These are phyloP conservation scores for Frankliniella fusca DNA, from an alignment of 2,888 invertebrate species.

Conservation along the genomic window DNA sequence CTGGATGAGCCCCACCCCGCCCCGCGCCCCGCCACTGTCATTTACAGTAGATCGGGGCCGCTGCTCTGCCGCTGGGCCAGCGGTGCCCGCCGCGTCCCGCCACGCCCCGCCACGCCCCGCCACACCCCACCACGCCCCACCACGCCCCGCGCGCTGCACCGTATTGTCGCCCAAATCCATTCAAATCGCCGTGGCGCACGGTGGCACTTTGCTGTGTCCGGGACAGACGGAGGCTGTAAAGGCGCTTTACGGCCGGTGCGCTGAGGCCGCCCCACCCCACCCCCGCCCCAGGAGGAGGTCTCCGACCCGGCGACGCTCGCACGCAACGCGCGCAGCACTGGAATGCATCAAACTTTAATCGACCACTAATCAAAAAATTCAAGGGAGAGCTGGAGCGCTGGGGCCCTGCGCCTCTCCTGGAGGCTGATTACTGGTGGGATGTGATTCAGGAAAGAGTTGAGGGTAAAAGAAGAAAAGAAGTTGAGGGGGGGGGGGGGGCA, in stretches of 20 bases:
- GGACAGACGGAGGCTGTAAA: background rate
- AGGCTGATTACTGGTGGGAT: background rate
- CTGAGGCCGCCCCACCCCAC: background rate
- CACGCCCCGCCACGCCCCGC: background rate
- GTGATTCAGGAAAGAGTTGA: too few species aligned
- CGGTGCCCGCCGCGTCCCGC: background rate
- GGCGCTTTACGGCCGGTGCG: slow-evolving; percentile 1
- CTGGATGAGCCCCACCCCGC: too few species aligned
- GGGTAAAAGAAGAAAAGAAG: background rate
- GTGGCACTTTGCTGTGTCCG: background rate
- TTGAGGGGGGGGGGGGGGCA: background rate
- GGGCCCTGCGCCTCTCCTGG: background rate
- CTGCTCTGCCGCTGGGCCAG: background rate
- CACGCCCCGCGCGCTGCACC: background rate
- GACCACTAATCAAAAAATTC: slow-evolving; percentile 5
- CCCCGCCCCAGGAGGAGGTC: background rate
- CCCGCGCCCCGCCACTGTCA: background rate
- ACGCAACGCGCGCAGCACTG: background rate
- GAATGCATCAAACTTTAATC: slow-evolving; percentile 17
- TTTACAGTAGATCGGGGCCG: background rate
- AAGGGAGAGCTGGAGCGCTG: background rate
- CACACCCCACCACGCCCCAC: too few species aligned
- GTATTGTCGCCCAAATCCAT: background rate
- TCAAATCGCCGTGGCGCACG: background rate
- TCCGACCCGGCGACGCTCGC: background rate